phyloP scores from a whole-genome alignment of 1,140 invertebrate species.

The Chironomus striatipennis region DNA sequence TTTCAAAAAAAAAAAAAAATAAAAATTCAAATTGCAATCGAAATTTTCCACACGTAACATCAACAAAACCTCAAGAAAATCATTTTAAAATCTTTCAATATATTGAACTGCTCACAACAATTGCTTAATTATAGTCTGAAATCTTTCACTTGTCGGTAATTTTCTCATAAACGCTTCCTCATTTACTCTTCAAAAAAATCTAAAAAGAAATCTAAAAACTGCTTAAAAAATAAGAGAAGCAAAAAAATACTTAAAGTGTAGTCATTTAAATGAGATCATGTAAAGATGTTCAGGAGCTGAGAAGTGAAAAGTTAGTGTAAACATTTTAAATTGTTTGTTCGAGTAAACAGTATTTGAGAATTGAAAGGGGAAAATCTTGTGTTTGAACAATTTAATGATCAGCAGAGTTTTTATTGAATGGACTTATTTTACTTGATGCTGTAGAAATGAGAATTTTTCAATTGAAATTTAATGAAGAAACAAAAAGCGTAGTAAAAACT shows the following conservation, averaged over 20 bases:
- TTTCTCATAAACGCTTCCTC: background rate
- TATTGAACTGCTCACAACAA: no score
- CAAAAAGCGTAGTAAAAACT: no score
- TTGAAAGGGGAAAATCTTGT: background rate
- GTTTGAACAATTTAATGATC: no score
- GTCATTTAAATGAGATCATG: background rate
- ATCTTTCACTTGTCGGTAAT: slow-evolving; percentile 7
- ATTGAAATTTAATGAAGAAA: no score
- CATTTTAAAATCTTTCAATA: no score
- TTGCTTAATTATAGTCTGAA: background rate
- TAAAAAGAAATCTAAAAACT: background rate
- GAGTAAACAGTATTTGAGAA: background rate
- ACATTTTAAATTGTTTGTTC: slow-evolving; percentile 14
- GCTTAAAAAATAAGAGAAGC: background rate
- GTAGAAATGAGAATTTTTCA: no score
- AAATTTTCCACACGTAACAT: no score
- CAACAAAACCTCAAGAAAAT: no score
- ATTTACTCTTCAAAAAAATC: background rate
- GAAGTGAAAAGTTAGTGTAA: background rate
- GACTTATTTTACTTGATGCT: no score
- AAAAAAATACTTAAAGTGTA: background rate
- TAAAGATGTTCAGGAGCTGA: background rate
- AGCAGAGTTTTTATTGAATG: no score
- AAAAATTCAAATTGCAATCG: no score
- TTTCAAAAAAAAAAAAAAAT: no score